Conservation (phyloP, 2,888 invertebrate species). For the Cephus runcator region DNA sequence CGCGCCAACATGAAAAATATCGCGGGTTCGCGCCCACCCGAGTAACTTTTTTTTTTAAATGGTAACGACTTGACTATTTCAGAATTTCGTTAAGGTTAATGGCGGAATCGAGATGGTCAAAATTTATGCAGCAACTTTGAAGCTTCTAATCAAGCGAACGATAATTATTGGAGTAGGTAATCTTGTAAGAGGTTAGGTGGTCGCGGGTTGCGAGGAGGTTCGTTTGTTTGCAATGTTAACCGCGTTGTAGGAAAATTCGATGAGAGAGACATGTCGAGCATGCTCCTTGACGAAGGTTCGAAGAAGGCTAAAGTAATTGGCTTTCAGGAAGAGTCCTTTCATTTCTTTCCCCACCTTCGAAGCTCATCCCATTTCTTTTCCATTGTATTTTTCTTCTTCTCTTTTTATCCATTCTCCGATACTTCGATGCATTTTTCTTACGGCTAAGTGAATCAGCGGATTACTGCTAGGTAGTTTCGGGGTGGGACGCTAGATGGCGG, state of each 20-base stretch:
- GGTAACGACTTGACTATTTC: background rate
- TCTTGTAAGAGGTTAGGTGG: background rate
- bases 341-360: background rate
- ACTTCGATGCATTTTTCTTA: background rate
- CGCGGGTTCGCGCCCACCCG: background rate
- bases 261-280: background rate
- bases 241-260: background rate
- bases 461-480: background rate
- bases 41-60: background rate
- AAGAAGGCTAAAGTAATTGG: background rate
- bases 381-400: background rate
- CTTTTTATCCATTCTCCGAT: background rate
- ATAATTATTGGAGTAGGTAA: background rate
- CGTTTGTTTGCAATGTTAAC: background rate
- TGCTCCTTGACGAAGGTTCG: background rate
- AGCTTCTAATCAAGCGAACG: background rate
- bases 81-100: background rate
- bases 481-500: background rate
- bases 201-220: background rate
- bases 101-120: background rate
- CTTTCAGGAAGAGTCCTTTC: background rate
- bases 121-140: background rate
- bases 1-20: background rate
- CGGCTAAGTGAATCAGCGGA: background rate
- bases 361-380: background rate